phyloP scores from a whole-genome alignment of 2,113 vertebrate genomes.

The Clarias macrocephalus region DNA sequence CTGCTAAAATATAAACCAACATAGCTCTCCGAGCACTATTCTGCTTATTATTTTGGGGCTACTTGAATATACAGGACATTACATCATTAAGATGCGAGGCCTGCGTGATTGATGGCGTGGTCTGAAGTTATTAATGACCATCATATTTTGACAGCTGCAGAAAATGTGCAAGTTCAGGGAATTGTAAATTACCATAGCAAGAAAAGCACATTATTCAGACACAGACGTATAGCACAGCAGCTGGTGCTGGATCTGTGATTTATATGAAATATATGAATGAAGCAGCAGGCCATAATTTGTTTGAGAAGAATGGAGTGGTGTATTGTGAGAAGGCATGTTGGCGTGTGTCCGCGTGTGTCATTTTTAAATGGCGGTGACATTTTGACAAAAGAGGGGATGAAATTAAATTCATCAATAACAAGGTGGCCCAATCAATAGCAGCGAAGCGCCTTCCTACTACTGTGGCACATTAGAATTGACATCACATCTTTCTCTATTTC shows the following conservation, averaged over 20 bases:
- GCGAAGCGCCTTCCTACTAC: constrained; percentile 41
- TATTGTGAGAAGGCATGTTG: constrained; percentile 20
- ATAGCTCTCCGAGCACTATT: background rate
- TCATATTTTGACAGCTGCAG: constrained; percentile 41
- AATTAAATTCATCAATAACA: constrained; percentile 79
- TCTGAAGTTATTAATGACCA: constrained; percentile 44
- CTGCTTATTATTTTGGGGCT: background rate
- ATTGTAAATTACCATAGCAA: constrained; percentile 46
- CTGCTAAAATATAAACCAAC: background rate
- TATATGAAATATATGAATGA: constrained; percentile 40
- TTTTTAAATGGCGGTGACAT: constrained; percentile 74
- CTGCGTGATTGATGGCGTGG: constrained; percentile 40
- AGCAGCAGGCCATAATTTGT: constrained; percentile 43
- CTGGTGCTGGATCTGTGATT: constrained; percentile 45
- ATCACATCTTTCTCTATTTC: constrained; percentile 51
- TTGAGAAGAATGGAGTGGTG: constrained; percentile 50
- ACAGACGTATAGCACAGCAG: constrained; percentile 34
- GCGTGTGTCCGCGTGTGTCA: constrained; percentile 47
- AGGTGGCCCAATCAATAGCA: constrained; percentile 71
- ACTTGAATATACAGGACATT: constrained; percentile 26
- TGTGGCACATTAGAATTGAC: constrained; percentile 54
- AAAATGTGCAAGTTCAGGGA: constrained; percentile 44
- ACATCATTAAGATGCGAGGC: constrained; percentile 28
- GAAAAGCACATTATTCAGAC: constrained; percentile 47
- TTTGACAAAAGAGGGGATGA: constrained; percentile 75